Percentiles rank a stretch among this genome's conserved stretches.
phyloP scores from a whole-genome alignment of 2,113 vertebrate species.

The Pardalotus punctatus region DNA sequence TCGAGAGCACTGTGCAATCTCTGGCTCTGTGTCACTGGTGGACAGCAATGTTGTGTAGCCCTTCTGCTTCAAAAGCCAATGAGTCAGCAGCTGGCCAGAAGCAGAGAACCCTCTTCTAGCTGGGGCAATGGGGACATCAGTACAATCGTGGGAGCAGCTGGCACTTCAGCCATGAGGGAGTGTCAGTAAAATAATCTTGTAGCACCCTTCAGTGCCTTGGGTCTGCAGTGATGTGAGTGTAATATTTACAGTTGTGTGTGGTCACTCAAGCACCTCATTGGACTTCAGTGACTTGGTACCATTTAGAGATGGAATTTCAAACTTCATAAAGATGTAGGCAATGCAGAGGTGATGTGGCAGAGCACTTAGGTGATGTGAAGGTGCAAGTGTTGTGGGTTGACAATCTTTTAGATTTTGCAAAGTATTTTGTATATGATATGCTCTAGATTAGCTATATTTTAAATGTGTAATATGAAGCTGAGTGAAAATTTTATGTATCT shows the following conservation, averaged over 20 bases:
- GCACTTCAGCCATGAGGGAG: neutral
- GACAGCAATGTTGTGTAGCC: neutral
- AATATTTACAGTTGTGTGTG: neutral
- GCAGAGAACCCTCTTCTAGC: neutral
- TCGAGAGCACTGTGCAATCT: rapidly evolving
- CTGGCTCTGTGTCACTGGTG: neutral
- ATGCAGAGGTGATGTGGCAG: neutral
- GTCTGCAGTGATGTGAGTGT: neutral
- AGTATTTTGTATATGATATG: neutral
- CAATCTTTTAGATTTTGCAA: neutral
- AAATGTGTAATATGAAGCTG: neutral
- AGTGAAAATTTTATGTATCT: neutral
- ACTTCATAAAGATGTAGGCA: neutral
- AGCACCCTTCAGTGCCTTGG: neutral
- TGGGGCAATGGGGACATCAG: rapidly evolving
- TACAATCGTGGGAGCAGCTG: neutral
- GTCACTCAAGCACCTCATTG: neutral
- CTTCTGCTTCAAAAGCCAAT: neutral
- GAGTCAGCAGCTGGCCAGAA: neutral
- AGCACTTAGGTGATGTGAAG: neutral
- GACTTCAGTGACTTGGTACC: neutral
- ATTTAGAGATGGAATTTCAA: neutral
- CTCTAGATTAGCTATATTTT: neutral
- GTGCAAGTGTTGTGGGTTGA: neutral
- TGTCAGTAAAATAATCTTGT: rapidly evolving